A percentile compares a stretch with the other conserved stretches of the same genome.
phyloP scores from a whole-genome alignment of 2,113 vertebrate species.

The Chascanopsetta lugubris region DNA sequence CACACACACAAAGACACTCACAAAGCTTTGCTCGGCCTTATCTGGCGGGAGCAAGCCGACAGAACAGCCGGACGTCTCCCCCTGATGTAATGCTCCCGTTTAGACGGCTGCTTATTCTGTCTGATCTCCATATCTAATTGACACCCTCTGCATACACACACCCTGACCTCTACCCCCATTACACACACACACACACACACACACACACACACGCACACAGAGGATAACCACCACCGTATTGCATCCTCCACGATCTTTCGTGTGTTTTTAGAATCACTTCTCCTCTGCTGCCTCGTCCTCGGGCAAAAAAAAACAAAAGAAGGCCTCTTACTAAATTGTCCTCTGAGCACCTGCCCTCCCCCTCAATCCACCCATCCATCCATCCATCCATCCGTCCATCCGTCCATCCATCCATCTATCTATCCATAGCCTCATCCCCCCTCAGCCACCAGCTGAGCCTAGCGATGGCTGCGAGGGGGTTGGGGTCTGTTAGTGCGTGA shows the following conservation, averaged over 20 bases:
- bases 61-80: slow-evolving; percentile 60
- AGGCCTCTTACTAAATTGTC: slow-evolving; percentile 19
- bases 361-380: slow-evolving; percentile 15
- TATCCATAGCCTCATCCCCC: slow-evolving; percentile 21
- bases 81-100: slow-evolving; percentile 68
- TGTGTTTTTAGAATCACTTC: background rate
- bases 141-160: slow-evolving; percentile 41
- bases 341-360: slow-evolving; percentile 33
- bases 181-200: too few species aligned
- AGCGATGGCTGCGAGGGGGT: slow-evolving; percentile 59
- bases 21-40: slow-evolving; percentile 60
- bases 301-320: slow-evolving; percentile 25
- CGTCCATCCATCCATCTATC: slow-evolving; percentile 17
- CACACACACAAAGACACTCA: slow-evolving; percentile 19
- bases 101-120: slow-evolving; percentile 73
- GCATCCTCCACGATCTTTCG: background rate
- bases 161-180: slow-evolving; percentile 25
- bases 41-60: slow-evolving; percentile 62
- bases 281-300: slow-evolving; percentile 13
- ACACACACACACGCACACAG: too few species aligned
- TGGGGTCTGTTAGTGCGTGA: slow-evolving; percentile 59
- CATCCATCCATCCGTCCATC: slow-evolving; percentile 22
- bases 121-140: slow-evolving; percentile 89
- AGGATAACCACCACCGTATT: slow-evolving; percentile 21
- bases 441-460: slow-evolving; percentile 66